A percentile compares a stretch with the other conserved stretches of the same genome.
phyloP scores from a whole-genome alignment of 2,797 vertebrate genomes.

The Syncerus caffer region DNA sequence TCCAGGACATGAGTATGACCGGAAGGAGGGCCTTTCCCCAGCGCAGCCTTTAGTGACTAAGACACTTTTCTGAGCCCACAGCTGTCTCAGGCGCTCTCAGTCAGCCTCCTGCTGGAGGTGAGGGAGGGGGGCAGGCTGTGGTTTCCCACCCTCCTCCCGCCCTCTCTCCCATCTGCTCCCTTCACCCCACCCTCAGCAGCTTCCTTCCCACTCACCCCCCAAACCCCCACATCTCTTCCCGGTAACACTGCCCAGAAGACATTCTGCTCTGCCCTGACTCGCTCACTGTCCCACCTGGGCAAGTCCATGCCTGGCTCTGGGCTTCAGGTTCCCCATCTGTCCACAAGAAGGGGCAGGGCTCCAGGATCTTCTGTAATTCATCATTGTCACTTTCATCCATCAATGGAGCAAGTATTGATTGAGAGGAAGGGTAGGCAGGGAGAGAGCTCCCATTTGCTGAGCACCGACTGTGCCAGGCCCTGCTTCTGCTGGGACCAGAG shows the following conservation, averaged over 20 bases:
- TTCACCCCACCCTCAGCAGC: not conserved
- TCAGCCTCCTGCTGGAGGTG: not conserved
- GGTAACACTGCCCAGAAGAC: not conserved
- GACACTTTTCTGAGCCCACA: slow-evolving; percentile 66
- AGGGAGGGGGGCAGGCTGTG: not conserved
- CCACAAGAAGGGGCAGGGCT: not conserved
- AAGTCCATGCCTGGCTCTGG: not conserved
- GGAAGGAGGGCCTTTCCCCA: slow-evolving; percentile 32
- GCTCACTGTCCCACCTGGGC: not conserved
- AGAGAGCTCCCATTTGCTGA: slow-evolving; percentile 28
- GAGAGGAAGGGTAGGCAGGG: not conserved
- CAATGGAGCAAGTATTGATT: slow-evolving; percentile 66
- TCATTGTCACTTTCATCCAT: slow-evolving; percentile 53
- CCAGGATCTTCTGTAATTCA: not conserved
- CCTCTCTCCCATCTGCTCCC: slow-evolving; percentile 13
- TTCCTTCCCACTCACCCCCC: not conserved
- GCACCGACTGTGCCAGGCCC: not conserved
- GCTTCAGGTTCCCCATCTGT: not conserved
- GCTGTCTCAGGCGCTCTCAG: slow-evolving; percentile 49
- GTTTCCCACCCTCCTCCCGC: not conserved
- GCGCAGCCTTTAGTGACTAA: slow-evolving; percentile 54
- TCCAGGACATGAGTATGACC: slow-evolving; percentile 63
- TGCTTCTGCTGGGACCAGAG: not conserved
- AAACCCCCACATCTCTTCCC: not conserved
- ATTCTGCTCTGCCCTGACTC: not conserved